Percentiles rank a stretch among this genome's conserved stretches.
Evolutionary conservation across 2,113 vertebrate species (phyloP).

Genomic region (Melanerpes formicivorus): DNA sequence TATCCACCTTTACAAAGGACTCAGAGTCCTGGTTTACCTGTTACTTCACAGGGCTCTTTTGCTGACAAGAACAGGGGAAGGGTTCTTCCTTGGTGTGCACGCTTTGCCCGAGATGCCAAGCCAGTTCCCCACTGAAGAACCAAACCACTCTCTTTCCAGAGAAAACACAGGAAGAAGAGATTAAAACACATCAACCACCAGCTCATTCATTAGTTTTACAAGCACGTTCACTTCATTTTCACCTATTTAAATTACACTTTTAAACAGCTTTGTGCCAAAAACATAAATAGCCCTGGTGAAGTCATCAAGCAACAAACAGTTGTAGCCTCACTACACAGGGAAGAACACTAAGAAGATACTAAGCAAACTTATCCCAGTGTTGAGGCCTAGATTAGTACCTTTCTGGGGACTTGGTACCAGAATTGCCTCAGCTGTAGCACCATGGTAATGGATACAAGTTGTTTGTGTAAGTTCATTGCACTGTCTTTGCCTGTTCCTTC

Average conservation of each 20-base stretch:
- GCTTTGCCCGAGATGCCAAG: slow-evolving; percentile 80
- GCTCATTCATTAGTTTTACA: neutral
- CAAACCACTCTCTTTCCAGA: slow-evolving; percentile 75
- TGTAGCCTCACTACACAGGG: neutral
- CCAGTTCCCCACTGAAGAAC: slow-evolving; percentile 95
- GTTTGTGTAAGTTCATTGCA: neutral
- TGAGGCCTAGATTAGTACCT: neutral
- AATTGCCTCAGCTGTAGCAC: accelerated
- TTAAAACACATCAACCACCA: neutral
- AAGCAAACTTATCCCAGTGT: neutral
- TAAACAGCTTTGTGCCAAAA: neutral
- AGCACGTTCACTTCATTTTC: neutral
- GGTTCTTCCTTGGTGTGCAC: slow-evolving; percentile 70
- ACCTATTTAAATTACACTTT: neutral
- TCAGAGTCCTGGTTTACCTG: slow-evolving; percentile 75
- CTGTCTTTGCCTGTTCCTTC: neutral
- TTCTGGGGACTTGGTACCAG: neutral
- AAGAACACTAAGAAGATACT: neutral
- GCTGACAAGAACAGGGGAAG: slow-evolving; percentile 84
- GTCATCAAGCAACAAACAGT: neutral
- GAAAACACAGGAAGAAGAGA: neutral
- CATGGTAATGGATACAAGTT: neutral
- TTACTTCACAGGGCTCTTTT: slow-evolving; percentile 83
- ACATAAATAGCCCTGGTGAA: neutral
- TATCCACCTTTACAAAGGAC: neutral